These are phyloP conservation scores for Periphyllus acericola DNA, from an alignment of 2,888 invertebrate genomes.

Conservation along the genomic window DNA sequence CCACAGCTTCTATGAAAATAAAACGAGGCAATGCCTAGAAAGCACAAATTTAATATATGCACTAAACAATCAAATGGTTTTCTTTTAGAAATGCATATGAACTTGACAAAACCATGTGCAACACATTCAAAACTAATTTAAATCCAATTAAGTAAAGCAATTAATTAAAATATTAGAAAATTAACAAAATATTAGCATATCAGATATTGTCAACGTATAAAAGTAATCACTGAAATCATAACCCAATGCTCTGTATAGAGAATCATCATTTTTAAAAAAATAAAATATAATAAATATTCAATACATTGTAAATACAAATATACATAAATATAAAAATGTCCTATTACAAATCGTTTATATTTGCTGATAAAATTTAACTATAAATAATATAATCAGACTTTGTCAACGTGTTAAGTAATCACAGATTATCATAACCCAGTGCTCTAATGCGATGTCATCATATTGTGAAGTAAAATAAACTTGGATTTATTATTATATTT, in stretches of 20 bases:
- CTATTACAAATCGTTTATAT: neutral
- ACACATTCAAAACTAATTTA: too few species aligned
- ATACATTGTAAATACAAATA: neutral
- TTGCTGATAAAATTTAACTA: neutral
- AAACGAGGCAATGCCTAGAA: too few species aligned
- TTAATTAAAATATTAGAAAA: too few species aligned
- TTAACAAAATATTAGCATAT: neutral
- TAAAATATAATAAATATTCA: neutral
- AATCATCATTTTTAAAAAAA: conserved; percentile 60
- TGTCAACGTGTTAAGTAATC: conserved; percentile 60
- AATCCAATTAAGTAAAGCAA: too few species aligned
- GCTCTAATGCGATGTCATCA: conserved; percentile 58
- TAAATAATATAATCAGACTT: neutral
- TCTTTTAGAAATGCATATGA: too few species aligned
- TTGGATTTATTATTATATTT: neutral
- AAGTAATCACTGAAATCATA: conserved; percentile 61
- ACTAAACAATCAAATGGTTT: too few species aligned
- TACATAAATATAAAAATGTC: neutral
- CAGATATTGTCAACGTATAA: conserved; percentile 58
- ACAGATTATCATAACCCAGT: conserved; percentile 60
- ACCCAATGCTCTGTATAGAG: conserved; percentile 60
- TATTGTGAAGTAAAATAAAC: neutral
- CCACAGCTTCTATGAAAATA: too few species aligned
- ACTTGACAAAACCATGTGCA: neutral
- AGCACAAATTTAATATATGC: too few species aligned